A percentile compares a stretch with the other conserved stretches of the same genome.
phyloP scores from a whole-genome alignment of 2,888 invertebrate species.

The Harpalus rubripes region DNA sequence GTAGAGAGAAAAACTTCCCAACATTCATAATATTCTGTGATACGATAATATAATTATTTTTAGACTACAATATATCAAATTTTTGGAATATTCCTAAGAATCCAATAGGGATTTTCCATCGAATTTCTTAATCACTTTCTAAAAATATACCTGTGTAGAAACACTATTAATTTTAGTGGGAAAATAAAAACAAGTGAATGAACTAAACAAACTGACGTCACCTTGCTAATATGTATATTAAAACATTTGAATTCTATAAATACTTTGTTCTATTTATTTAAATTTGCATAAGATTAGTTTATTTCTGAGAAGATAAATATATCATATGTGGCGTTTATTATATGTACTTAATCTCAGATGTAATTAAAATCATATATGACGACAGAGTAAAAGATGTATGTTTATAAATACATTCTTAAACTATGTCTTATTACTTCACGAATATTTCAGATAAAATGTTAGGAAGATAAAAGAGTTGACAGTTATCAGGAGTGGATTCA shows the following conservation, averaged over 20 bases:
- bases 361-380: conserved; percentile 33
- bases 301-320: conserved; percentile 8
- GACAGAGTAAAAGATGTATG: conserved; percentile 9
- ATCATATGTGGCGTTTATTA: conserved; percentile 16
- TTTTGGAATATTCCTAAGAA: not conserved
- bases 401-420: conserved; percentile 7
- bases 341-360: conserved; percentile 1
- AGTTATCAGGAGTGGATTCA: not conserved
- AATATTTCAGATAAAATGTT: conserved; percentile 14
- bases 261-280: conserved; percentile 31
- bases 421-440: conserved; percentile 21
- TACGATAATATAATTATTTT: not conserved
- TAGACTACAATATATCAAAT: not conserved
- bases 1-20: too few species aligned
- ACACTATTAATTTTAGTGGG: not conserved
- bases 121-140: not conserved
- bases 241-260: conserved; percentile 22
- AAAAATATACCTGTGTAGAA: not conserved
- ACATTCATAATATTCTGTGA: too few species aligned
- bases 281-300: conserved; percentile 11
- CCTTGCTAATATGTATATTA: conserved; percentile 8
- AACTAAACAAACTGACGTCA: conserved; percentile 41
- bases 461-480: not conserved
- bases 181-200: conserved; percentile 28
- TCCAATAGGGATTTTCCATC: not conserved